Evolutionary conservation across 2,888 invertebrate genomes (phyloP).

Genomic region (Anoncus sp.): DNA sequence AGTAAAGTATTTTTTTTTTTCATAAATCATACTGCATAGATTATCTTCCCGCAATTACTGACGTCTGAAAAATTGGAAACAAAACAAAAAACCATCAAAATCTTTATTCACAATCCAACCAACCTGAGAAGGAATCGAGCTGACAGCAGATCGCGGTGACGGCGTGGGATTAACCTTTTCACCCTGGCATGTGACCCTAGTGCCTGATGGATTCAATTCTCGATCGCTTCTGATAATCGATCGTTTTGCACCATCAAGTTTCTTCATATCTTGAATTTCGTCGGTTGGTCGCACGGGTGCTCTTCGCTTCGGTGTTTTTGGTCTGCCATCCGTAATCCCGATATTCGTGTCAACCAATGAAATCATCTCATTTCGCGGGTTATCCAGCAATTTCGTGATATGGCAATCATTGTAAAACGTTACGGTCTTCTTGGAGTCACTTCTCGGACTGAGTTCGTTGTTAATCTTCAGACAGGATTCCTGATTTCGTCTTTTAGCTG

Average conservation of each 20-base stretch:
- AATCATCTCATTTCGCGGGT: slow-evolving; percentile 46
- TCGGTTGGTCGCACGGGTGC: slow-evolving; percentile 68
- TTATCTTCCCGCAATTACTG: not conserved
- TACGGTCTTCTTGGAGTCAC: slow-evolving; percentile 74
- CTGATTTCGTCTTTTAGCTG: slow-evolving; percentile 52
- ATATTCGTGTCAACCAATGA: slow-evolving; percentile 8
- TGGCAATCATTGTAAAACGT: slow-evolving; percentile 73
- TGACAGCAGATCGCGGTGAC: slow-evolving; percentile 36
- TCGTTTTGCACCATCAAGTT: slow-evolving; percentile 46
- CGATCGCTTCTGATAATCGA: slow-evolving; percentile 15
- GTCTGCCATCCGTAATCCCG: slow-evolving; percentile 32
- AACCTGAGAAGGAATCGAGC: slow-evolving; percentile 64
- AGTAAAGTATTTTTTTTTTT: not conserved
- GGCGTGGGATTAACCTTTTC: slow-evolving; percentile 27
- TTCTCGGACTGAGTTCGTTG: slow-evolving; percentile 60
- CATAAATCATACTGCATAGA: not conserved
- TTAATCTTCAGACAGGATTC: slow-evolving; percentile 69
- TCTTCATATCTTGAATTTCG: slow-evolving; percentile 31
- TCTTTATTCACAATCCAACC: slow-evolving; percentile 8
- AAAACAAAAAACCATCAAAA: not conserved
- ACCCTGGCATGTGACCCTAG: not conserved
- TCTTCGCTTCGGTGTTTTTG: slow-evolving; percentile 65
- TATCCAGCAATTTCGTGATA: slow-evolving; percentile 62
- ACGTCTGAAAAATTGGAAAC: not conserved
- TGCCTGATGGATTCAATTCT: slow-evolving; percentile 10